Percentiles rank a stretch among this genome's conserved stretches.
phyloP scores from a whole-genome alignment of 2,888 invertebrate species.

The Deroplatys truncata region DNA sequence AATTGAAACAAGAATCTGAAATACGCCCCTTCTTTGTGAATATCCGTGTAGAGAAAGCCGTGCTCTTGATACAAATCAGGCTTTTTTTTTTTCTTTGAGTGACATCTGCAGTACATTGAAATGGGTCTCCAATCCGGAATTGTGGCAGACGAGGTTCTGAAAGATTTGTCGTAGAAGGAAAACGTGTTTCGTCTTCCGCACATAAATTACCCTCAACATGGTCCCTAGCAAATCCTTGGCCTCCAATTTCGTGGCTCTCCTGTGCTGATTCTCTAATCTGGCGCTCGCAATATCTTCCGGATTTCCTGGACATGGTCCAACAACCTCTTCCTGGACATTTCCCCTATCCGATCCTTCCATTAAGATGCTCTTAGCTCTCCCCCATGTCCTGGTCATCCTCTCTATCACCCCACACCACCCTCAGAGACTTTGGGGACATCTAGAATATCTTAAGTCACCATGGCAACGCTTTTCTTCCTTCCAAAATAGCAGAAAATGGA shows the following conservation, averaged over 20 bases:
- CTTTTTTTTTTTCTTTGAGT: too few species aligned
- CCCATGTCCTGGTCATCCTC: neutral
- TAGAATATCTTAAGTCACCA: neutral
- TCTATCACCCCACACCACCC: neutral
- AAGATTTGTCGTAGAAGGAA: neutral
- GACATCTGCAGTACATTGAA: too few species aligned
- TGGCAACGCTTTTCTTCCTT: too few species aligned
- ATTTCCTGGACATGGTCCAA: neutral
- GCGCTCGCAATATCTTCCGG: neutral
- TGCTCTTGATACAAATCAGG: too few species aligned
- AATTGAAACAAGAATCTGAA: too few species aligned
- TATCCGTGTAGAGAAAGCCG: too few species aligned
- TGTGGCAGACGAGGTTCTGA: neutral
- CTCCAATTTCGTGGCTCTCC: neutral
- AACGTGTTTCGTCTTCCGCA: neutral
- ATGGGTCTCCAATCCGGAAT: too few species aligned
- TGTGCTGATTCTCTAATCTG: neutral
- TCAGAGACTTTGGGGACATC: neutral
- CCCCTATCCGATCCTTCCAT: neutral
- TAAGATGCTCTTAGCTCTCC: neutral
- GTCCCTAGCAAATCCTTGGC: neutral
- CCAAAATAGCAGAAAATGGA: too few species aligned
- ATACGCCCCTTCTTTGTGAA: too few species aligned
- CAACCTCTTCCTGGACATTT: neutral
- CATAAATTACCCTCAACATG: neutral